Percentiles rank a stretch among this genome's conserved stretches.
phyloP scores from a whole-genome alignment of 1,140 invertebrate species.

The Bombus ignitus region DNA sequence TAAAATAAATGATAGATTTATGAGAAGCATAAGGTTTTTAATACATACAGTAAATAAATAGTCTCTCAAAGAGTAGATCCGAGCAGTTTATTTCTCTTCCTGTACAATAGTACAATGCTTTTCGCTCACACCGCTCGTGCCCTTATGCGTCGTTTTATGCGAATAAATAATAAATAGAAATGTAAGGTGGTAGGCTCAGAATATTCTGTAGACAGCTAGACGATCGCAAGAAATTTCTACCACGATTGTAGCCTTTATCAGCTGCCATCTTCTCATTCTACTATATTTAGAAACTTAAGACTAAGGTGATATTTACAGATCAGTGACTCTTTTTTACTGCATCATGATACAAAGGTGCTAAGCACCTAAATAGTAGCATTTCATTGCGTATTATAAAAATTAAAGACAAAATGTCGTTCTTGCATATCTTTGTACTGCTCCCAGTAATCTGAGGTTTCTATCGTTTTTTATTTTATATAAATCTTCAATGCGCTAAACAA shows the following conservation, averaged over 20 bases:
- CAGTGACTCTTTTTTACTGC: slow-evolving; percentile 60
- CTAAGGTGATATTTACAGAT: slow-evolving; percentile 77
- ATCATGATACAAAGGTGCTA: slow-evolving; percentile 66
- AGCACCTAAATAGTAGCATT: slow-evolving; percentile 64
- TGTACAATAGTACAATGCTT: slow-evolving; percentile 81
- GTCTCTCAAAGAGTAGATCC: slow-evolving; percentile 45
- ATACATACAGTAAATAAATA: slow-evolving; percentile 28
- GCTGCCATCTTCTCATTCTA: slow-evolving; percentile 67
- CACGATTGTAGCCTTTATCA: slow-evolving; percentile 52
- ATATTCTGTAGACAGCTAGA: slow-evolving; percentile 65
- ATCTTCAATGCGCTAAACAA: slow-evolving; percentile 63
- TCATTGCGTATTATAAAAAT: slow-evolving; percentile 75
- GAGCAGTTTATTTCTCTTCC: slow-evolving; percentile 77
- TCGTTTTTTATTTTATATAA: slow-evolving; percentile 60
- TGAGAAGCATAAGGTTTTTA: background rate
- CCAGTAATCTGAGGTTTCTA: slow-evolving; percentile 66
- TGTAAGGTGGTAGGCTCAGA: slow-evolving; percentile 68
- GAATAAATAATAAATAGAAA: slow-evolving; percentile 82
- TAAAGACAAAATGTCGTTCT: slow-evolving; percentile 78
- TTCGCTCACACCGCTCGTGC: slow-evolving; percentile 70
- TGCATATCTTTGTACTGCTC: slow-evolving; percentile 78
- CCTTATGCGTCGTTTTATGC: slow-evolving; percentile 71
- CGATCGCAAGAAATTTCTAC: slow-evolving; percentile 48
- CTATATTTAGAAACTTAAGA: slow-evolving; percentile 68
- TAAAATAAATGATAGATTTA: background rate